phyloP scores from a whole-genome alignment of 2,888 invertebrate species.

The Gryllus longicercus region DNA sequence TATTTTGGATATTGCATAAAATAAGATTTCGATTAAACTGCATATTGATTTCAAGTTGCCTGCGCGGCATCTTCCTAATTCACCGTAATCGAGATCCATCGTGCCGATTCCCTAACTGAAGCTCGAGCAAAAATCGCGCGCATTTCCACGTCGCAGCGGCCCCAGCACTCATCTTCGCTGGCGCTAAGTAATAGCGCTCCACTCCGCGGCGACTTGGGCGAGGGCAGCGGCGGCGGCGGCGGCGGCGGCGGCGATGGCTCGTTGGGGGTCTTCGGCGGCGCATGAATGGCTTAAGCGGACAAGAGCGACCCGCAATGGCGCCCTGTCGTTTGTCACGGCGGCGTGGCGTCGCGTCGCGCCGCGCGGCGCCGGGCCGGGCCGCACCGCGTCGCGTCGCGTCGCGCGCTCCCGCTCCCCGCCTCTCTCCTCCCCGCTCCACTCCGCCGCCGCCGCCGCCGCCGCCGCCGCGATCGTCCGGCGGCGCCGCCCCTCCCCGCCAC shows the following conservation, averaged over 20 bases:
- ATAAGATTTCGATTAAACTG: too few relatives aligned
- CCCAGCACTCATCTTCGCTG: too few relatives aligned
- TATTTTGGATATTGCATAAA: too few relatives aligned
- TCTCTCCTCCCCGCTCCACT: background rate
- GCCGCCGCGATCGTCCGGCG: background rate
- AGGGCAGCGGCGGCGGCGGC: background rate
- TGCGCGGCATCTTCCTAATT: too few relatives aligned
- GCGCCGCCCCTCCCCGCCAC: background rate
- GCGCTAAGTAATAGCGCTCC: background rate
- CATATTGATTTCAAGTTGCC: too few relatives aligned
- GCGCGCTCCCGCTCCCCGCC: background rate
- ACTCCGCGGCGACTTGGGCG: background rate
- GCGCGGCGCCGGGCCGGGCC: background rate
- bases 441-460: background rate
- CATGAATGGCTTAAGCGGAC: background rate
- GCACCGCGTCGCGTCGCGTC: background rate
- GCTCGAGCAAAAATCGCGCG: too few relatives aligned
- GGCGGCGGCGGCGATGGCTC: background rate
- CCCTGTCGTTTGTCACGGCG: slow-evolving; percentile 1
- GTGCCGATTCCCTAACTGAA: too few relatives aligned
- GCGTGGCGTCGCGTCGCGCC: background rate
- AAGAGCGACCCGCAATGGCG: background rate
- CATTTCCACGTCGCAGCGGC: too few relatives aligned
- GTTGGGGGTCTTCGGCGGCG: background rate
- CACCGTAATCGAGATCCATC: too few relatives aligned